A percentile compares a stretch with the other conserved stretches of the same genome.
Evolutionary conservation across 2,113 vertebrate species (phyloP).

Genomic region (Ginglymostoma cirratum): DNA sequence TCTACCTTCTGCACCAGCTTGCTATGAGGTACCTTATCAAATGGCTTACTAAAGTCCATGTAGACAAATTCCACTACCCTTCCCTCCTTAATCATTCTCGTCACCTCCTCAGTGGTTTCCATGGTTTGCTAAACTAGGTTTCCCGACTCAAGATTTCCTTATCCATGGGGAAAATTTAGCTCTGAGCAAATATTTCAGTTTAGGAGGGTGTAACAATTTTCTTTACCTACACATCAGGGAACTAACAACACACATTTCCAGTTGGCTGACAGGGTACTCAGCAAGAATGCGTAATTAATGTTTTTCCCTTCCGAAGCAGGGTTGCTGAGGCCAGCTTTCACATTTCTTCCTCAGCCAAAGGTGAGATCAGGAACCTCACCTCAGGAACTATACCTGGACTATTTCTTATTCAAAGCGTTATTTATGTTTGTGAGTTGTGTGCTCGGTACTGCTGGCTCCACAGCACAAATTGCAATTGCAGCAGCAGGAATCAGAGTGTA

Average conservation of each 20-base stretch:
- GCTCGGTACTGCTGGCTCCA: neutral
- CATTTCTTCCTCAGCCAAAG: neutral
- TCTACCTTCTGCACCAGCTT: too few species aligned
- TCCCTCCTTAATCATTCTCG: too few species aligned
- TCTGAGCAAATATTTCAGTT: neutral
- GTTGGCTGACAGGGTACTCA: neutral
- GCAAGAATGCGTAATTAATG: neutral
- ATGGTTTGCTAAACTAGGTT: too few species aligned
- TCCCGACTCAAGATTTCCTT: too few species aligned
- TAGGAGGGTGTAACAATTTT: neutral
- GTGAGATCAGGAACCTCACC: neutral
- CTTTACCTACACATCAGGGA: neutral
- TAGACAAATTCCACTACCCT: too few species aligned
- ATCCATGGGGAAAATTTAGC: too few species aligned
- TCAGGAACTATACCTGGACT: neutral
- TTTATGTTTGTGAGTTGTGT: neutral
- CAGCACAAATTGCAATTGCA: neutral
- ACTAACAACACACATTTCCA: neutral
- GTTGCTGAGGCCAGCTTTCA: neutral
- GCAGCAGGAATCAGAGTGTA: neutral
- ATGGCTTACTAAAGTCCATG: too few species aligned
- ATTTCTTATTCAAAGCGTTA: neutral
- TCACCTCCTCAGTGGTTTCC: too few species aligned
- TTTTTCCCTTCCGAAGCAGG: neutral
- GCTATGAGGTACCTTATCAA: too few species aligned